A percentile compares a stretch with the other conserved stretches of the same genome.
Conservation (phyloP, 2,797 vertebrate genomes). For the Rhynchonycteris naso region DNA sequence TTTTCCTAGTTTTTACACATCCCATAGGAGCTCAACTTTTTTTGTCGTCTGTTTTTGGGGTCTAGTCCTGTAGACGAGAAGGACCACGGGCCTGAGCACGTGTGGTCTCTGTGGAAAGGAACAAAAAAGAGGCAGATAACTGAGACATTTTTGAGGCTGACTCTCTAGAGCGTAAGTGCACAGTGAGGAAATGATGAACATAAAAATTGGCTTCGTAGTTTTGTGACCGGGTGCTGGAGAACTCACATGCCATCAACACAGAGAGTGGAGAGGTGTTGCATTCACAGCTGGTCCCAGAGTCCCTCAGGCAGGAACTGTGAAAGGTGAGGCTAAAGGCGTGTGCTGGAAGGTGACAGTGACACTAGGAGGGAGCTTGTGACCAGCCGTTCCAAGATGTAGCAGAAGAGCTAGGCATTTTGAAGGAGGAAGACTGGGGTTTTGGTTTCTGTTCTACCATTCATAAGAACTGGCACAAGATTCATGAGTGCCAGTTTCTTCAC, state of each 20-base stretch:
- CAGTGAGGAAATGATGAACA: background rate
- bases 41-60: background rate
- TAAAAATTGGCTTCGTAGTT: background rate
- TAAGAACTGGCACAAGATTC: background rate
- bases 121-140: background rate
- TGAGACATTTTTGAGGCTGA: background rate
- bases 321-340: no score
- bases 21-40: background rate
- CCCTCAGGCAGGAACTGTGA: background rate
- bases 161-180: background rate
- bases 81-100: fast-evolving
- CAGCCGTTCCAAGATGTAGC: background rate
- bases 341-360: background rate
- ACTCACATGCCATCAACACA: background rate
- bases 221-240: background rate
- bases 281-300: background rate
- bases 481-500: background rate
- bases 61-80: background rate
- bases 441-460: background rate
- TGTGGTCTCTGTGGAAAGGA: background rate
- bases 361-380: background rate
- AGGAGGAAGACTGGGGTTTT: background rate
- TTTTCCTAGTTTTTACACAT: background rate
- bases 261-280: background rate
- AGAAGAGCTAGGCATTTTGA: background rate